These are phyloP conservation scores for Acanthis flammea DNA, from an alignment of 2,797 vertebrate genomes.

Conservation along the genomic window DNA sequence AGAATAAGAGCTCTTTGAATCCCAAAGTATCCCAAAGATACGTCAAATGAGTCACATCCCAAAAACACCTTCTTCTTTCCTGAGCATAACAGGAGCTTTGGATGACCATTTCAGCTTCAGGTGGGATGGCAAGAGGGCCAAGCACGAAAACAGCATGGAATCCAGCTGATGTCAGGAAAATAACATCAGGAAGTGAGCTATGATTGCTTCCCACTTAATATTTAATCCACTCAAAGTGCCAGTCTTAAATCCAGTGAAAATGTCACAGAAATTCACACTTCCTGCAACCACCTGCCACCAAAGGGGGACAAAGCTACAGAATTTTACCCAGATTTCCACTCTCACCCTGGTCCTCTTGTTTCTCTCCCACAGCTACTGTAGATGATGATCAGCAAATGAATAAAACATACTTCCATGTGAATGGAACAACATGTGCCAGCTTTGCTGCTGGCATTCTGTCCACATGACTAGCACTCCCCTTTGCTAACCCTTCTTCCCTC, in stretches of 20 bases:
- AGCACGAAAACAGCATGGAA: background rate
- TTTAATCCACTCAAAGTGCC: background rate
- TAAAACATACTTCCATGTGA: slow-evolving; percentile 35
- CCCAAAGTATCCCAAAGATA: background rate
- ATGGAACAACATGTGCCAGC: slow-evolving; percentile 11
- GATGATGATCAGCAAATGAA: slow-evolving; percentile 7
- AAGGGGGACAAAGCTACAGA: background rate
- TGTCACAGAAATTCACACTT: background rate
- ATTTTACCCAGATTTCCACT: background rate
- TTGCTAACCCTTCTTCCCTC: background rate
- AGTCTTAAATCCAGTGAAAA: background rate
- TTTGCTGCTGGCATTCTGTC: slow-evolving; percentile 18
- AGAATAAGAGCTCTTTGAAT: background rate
- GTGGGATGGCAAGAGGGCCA: background rate
- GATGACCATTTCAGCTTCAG: background rate
- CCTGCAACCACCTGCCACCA: background rate
- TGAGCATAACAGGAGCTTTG: background rate
- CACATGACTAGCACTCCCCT: background rate
- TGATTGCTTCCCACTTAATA: background rate
- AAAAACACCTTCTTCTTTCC: background rate
- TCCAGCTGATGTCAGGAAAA: background rate
- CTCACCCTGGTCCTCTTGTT: background rate
- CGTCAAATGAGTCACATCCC: background rate
- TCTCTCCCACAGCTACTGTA: background rate
- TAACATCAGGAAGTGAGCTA: background rate